These are phyloP conservation scores for Camptogramma bilineatum DNA, from an alignment of 2,888 invertebrate genomes.

Conservation along the genomic window DNA sequence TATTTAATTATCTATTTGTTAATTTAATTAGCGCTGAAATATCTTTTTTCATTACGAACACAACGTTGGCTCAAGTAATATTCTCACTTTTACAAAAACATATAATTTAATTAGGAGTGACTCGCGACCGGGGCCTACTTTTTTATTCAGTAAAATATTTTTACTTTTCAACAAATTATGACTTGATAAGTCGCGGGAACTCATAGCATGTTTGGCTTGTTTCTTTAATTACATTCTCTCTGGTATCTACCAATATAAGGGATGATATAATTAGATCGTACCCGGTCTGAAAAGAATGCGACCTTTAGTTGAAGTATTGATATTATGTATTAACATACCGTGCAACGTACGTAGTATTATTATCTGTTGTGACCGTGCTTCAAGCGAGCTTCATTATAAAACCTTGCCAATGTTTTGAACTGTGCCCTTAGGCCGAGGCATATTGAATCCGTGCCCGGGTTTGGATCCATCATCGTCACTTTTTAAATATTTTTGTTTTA, in stretches of 20 bases:
- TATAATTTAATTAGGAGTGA: constrained; percentile 38
- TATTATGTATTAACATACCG: background rate
- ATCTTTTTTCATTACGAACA: constrained; percentile 40
- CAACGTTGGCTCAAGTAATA: constrained; percentile 42
- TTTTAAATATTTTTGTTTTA: background rate
- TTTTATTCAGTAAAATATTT: constrained; percentile 16
- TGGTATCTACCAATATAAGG: background rate
- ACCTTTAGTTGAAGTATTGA: background rate
- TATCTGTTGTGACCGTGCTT: background rate
- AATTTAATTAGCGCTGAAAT: constrained; percentile 35
- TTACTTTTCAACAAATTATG: constrained; percentile 7
- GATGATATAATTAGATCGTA: too few species aligned
- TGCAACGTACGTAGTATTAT: too few species aligned
- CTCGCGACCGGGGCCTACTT: background rate
- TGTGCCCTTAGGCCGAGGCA: background rate
- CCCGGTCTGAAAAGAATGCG: too few species aligned
- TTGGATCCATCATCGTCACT: background rate
- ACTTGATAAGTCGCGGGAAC: constrained; percentile 3
- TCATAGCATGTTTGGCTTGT: constrained; percentile 12
- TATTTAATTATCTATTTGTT: constrained; percentile 14
- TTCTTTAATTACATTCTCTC: background rate
- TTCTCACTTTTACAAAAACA: constrained; percentile 42
- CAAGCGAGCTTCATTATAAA: background rate
- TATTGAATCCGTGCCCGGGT: background rate
- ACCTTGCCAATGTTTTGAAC: background rate